Evolutionary conservation across 2,888 invertebrate genomes (phyloP).

Genomic region (Eustalomyia histrio): DNA sequence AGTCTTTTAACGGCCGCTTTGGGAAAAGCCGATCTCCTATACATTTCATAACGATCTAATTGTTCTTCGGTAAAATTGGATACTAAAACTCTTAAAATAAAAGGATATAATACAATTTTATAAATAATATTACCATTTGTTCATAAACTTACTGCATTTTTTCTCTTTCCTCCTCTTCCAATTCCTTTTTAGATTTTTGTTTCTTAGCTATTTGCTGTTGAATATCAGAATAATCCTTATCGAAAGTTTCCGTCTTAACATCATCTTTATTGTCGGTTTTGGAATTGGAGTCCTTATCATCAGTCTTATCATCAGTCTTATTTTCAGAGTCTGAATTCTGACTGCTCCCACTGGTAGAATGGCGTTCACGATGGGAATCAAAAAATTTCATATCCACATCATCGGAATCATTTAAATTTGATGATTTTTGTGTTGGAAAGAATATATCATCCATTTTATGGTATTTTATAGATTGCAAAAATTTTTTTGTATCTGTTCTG

Average conservation of each 20-base stretch:
- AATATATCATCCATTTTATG: slow-evolving; percentile 73
- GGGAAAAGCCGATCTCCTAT: slow-evolving; percentile 96
- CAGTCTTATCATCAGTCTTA: slow-evolving; percentile 40
- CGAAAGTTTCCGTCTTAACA: slow-evolving; percentile 45
- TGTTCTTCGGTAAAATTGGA: slow-evolving; percentile 99
- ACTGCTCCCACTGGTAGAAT: slow-evolving; percentile 35
- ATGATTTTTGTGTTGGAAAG: slow-evolving; percentile 68
- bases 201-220: slow-evolving; percentile 81
- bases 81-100: slow-evolving; percentile 90
- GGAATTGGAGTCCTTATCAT: slow-evolving; percentile 43
- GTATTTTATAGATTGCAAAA: background rate
- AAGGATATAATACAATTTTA: background rate
- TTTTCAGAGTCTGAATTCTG: slow-evolving; percentile 42
- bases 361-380: slow-evolving; percentile 62
- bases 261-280: slow-evolving; percentile 18
- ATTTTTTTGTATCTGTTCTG: background rate
- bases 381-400: slow-evolving; percentile 75
- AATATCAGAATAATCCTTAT: slow-evolving; percentile 49
- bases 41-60: slow-evolving; percentile 99
- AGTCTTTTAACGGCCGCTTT: slow-evolving; percentile 97
- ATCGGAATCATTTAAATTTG: slow-evolving; percentile 68
- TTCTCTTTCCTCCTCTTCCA: slow-evolving; percentile 96
- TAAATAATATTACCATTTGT: background rate
- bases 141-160: slow-evolving; percentile 92
- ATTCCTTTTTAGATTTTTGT: slow-evolving; percentile 87